Evolutionary conservation across 2,797 vertebrate species (phyloP).

Genomic region (Oreortyx pictus): DNA sequence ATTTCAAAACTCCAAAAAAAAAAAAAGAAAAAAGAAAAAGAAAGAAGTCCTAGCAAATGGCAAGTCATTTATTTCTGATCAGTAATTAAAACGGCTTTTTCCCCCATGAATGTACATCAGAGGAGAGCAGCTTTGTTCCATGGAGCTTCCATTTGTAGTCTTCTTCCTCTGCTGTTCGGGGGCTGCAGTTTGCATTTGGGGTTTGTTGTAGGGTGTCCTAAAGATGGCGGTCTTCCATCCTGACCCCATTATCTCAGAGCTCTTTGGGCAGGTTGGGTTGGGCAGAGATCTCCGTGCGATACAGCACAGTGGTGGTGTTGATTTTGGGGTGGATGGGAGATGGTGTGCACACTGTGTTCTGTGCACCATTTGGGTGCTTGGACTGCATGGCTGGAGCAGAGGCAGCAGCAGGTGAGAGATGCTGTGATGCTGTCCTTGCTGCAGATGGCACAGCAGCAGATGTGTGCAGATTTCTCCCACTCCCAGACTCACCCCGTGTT

Average conservation of each 20-base stretch:
- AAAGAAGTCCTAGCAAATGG: constrained; percentile 3
- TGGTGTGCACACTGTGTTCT: no score
- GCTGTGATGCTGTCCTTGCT: rapidly evolving
- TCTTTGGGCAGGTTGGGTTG: not conserved
- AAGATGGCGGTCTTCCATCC: not conserved
- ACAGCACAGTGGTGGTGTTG: not conserved
- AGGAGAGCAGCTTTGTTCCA: constrained; percentile 14
- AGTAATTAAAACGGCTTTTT: constrained; percentile 61
- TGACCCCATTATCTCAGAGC: rapidly evolving
- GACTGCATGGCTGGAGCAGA: not conserved
- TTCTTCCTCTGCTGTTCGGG: constrained; percentile 14
- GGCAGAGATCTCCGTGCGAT: not conserved
- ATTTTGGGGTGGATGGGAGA: not conserved
- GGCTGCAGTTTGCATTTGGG: rapidly evolving
- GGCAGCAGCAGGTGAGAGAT: not conserved
- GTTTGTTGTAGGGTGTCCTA: not conserved
- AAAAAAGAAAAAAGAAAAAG: not conserved
- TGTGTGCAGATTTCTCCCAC: constrained; percentile 47
- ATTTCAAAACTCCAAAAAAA: constrained; percentile 6
- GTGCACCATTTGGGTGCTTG: not conserved
- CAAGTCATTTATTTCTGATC: constrained; percentile 54
- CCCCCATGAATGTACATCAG: not conserved
- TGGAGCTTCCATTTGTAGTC: constrained; percentile 32
- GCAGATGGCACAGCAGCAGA: constrained; percentile 43
- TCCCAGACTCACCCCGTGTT: constrained; percentile 66